Base-by-base conservation (phyloP, 2,888 invertebrate genomes). In the Tenthredo scrophulariae region DNA sequence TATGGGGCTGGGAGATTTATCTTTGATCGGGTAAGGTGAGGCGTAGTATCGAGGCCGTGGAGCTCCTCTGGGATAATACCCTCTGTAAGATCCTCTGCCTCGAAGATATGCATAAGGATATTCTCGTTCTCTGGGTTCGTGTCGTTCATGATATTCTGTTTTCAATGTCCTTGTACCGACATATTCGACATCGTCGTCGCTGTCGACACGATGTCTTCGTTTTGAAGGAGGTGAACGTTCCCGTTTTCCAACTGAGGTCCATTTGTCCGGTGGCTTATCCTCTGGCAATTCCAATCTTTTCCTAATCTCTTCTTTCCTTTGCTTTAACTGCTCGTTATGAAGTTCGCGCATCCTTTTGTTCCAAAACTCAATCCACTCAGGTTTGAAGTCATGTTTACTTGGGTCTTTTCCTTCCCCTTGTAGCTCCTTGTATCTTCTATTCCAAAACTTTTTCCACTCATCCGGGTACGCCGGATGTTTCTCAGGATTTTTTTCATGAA, bases 371-470 rank as follows among this genome's bases (percentile, higher is more conserved):
- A 97, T 97, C 98, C 98, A 98, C 90, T 98, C 98, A 0, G 97
- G 97, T 89, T 97, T 97, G 91, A 97, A 98, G 91, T 98, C 97
- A 91, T 97, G 96, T 87, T 96, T 96, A 50, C 96, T 95, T 0
- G 97, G 96, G 91, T 98, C 97, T 91, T 96, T 96, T 79, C 96
- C 96, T 92, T 96, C 96, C 90, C 95, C 93, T 91, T 97, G 97
- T 83, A 97, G 93, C 92, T 97, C 97, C 91, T 97, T 97, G 91
- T 97, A 97, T 0, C 97, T 95, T 13, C 95, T 94, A 92, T 97
- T 97, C 98, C 98, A 98, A 92, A 97, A 98, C 91, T 96, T 96
- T 91, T 97, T 97, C 98, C 98, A 98, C 91, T 98, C 98, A 75
- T 97, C 97, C 0, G 97, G 97, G 92, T 98, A 98, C 3, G 96